Evolutionary conservation across 2,888 invertebrate species (phyloP).

Genomic region (Synanthedon vespiformis): DNA sequence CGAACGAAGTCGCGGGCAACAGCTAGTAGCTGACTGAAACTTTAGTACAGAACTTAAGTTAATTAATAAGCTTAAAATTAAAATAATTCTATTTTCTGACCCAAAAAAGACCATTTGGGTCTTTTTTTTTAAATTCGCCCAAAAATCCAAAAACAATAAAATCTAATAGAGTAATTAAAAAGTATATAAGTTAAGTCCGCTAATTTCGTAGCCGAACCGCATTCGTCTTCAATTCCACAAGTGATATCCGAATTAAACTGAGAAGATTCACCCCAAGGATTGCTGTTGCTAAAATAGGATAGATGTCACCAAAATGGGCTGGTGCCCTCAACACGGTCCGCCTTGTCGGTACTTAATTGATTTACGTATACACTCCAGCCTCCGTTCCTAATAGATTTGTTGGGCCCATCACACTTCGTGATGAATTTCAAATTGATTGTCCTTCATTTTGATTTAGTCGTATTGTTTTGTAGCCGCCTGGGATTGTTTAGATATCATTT

Average conservation of each 20-base stretch:
- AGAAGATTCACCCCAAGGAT: conserved; percentile 41
- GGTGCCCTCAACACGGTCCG: conserved; percentile 47
- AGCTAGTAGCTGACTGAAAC: too few relatives aligned
- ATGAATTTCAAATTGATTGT: conserved; percentile 29
- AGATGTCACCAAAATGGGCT: conserved; percentile 45
- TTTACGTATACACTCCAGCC: conserved; percentile 42
- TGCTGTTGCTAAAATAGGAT: conserved; percentile 48
- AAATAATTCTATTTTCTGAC: too few relatives aligned
- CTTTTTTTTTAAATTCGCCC: too few relatives aligned
- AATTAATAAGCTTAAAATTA: too few relatives aligned
- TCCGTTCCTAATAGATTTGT: conserved; percentile 53
- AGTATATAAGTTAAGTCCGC: background rate
- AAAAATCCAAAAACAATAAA: too few relatives aligned
- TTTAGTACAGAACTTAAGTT: too few relatives aligned
- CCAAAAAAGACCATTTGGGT: too few relatives aligned
- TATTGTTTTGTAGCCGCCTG: conserved; percentile 17
- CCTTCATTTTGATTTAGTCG: background rate
- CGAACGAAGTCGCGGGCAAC: too few relatives aligned
- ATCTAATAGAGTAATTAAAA: too few relatives aligned
- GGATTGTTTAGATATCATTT: background rate
- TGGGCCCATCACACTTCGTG: conserved; percentile 51
- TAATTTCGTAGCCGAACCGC: conserved; percentile 25
- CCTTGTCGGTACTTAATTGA: conserved; percentile 59
- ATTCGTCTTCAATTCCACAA: conserved; percentile 48
- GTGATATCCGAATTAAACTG: conserved; percentile 63